These are phyloP conservation scores for Solenopsis invicta DNA, from an alignment of 1,140 invertebrate genomes.

Conservation along the genomic window DNA sequence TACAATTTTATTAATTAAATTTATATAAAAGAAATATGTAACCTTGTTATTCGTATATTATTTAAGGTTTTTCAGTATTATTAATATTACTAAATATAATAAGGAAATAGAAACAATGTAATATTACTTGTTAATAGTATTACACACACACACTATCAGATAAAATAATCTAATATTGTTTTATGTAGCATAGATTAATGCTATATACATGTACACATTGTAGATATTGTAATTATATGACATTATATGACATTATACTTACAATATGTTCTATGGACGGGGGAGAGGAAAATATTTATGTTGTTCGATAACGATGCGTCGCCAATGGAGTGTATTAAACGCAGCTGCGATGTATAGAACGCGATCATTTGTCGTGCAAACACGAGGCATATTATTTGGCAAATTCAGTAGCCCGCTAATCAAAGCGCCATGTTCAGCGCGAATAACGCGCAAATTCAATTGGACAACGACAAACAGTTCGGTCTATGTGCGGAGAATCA, in stretches of 20 bases:
- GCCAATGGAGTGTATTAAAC: conserved; percentile 5
- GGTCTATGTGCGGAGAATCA: conserved; percentile 11
- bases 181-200: neutral
- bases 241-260: neutral
- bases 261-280: neutral
- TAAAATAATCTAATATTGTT: neutral
- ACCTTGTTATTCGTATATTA: neutral
- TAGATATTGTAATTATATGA: no score
- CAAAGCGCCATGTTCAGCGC: conserved; percentile 38
- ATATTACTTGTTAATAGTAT: neutral
- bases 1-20: neutral
- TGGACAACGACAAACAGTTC: conserved; percentile 32
- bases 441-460: conserved; percentile 29
- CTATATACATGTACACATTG: neutral
- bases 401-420: conserved; percentile 52
- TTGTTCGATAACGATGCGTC: neutral
- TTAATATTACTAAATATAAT: no score
- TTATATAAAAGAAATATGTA: neutral
- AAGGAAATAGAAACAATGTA: neutral
- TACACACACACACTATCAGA: neutral
- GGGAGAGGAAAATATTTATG: neutral
- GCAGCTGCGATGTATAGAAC: neutral
- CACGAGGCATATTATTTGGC: conserved; percentile 57
- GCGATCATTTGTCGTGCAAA: conserved; percentile 42
- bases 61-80: conserved; percentile 2